Percentiles rank a stretch among this genome's conserved stretches.
phyloP scores from a whole-genome alignment of 2,888 invertebrate species.

The Orthosia cruda region DNA sequence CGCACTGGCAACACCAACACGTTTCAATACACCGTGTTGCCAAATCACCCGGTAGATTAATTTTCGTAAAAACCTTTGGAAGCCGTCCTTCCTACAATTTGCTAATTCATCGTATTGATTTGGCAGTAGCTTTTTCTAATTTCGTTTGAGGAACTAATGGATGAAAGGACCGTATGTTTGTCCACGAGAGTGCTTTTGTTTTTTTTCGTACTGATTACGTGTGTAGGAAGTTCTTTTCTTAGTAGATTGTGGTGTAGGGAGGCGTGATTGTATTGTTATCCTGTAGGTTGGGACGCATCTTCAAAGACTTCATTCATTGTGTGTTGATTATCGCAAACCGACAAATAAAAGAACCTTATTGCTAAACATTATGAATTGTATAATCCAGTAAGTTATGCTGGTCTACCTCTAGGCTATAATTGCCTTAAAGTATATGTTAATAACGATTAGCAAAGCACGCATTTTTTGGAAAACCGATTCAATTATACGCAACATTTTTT shows the following conservation, averaged over 20 bases:
- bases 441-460: too few relatives aligned
- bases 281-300: neutral
- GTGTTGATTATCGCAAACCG: neutral
- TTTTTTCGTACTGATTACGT: conserved; percentile 38
- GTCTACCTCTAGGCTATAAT: too few relatives aligned
- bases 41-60: conserved; percentile 62
- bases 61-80: conserved; percentile 65
- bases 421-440: neutral
- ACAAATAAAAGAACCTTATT: neutral
- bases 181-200: conserved; percentile 32
- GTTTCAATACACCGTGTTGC: conserved; percentile 55
- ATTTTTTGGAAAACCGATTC: too few relatives aligned
- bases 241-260: neutral
- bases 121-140: conserved; percentile 53
- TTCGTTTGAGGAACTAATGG: conserved; percentile 54
- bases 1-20: conserved; percentile 56
- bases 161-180: conserved; percentile 45
- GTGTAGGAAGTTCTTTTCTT: conserved; percentile 38
- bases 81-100: conserved; percentile 48
- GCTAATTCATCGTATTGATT: conserved; percentile 69
- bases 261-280: conserved; percentile 32
- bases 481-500: too few relatives aligned
- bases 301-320: neutral
- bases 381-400: neutral
- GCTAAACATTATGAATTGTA: neutral